Conservation (phyloP, 1,140 invertebrate species). For the Cotesia glomerata region DNA sequence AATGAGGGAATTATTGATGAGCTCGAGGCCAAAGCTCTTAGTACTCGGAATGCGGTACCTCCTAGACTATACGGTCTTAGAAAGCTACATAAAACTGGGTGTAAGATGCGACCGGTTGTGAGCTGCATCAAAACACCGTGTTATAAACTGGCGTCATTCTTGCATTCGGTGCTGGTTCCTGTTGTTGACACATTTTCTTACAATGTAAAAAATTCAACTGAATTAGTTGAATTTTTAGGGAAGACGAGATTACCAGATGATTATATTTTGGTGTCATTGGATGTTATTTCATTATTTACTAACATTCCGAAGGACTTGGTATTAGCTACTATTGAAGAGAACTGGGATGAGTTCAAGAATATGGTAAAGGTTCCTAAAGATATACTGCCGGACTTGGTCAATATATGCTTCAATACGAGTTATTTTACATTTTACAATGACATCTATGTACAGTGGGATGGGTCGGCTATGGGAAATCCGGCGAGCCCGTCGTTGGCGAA, state of each 20-base stretch:
- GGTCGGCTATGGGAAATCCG: background rate
- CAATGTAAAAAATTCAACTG: background rate
- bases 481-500: conserved; percentile 5
- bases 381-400: background rate
- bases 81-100: background rate
- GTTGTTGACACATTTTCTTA: background rate
- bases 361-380: background rate
- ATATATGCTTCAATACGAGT: background rate
- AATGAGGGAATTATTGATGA: too few relatives aligned
- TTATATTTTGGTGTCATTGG: conserved; percentile 1
- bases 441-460: background rate
- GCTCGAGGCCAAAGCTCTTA: background rate
- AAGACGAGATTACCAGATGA: background rate
- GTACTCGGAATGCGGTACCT: background rate
- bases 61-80: background rate
- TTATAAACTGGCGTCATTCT: conserved; percentile 28
- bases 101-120: background rate
- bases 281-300: background rate
- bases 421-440: conserved; percentile 5
- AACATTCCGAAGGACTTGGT: conserved; percentile 2
- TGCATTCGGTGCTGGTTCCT: background rate
- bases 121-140: conserved; percentile 29
- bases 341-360: background rate
- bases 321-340: too few relatives aligned
- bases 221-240: background rate